Base-by-base conservation (phyloP, 92 coral and sea anemone species). In the Palythoa caribaeorum region DNA sequence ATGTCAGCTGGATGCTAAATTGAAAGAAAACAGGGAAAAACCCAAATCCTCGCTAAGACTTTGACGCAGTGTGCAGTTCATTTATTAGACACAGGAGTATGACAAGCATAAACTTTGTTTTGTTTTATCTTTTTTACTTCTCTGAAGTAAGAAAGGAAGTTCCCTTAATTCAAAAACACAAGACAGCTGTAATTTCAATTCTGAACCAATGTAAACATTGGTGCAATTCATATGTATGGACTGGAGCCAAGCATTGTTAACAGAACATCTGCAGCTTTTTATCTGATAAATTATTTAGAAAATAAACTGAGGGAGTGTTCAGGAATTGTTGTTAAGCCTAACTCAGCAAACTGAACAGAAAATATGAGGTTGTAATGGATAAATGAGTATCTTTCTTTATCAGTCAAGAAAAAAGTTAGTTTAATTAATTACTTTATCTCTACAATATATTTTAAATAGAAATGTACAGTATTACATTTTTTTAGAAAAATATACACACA, bases 231-330 rank as follows among this genome's bases (percentile, higher is more conserved):
- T 38, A 2, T 36, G 8, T 28, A 28, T 38, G 15, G 28, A 28
- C 28, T 28, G 28, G 19, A 71, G 76, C 48, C 44, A 71, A 59
- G 37, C 40, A 70, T 37, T 47, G 17, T 6, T 5, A n/a, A 48
- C 57, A 47, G 38, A 50, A 75, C 80, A 76, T 76, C 80, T 76
- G 80, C 16, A 76, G 80, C 80, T 3, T 73, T 75, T 76, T 63
- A 50, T 28, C 13, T 52, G 80, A 76, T 76, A 50, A 76, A 76
- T 76, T 20, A 76, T 76, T 76, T 21, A 76, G 28, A 8, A 51
- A 21, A 51, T 51, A 52, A 51, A 20, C 65, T 19, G 40, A 51
- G 80, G 80, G 80, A 76, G 80, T 76, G 65, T 50, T 76, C 62
- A 76, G 38, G 3, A 76, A 50, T 36, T 48, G 14, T 5, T 19